Evolutionary conservation across 2,888 invertebrate genomes (phyloP), one percentile per base, ranked within the genome.

Genomic region (Cryptocephalus primarius): DNA sequence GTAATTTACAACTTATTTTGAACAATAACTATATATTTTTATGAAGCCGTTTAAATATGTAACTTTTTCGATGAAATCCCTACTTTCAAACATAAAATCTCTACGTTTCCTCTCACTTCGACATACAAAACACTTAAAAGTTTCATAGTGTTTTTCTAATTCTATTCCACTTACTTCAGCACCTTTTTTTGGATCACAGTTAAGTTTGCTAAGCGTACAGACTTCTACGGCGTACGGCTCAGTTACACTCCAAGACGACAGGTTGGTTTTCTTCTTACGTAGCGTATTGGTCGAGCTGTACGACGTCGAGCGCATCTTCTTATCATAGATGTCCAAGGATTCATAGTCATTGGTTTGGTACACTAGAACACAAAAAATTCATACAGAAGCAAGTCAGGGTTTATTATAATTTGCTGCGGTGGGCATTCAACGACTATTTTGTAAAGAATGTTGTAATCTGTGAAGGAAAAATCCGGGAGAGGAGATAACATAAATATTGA

Each of bases 181-280:
- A 41, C 77, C 76, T 55, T 82, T 75, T 48, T 79, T 81, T 1
- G 79, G 68, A 68, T 89, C 89, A 56, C 85, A 86, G 71, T 89
- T 89, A n/a, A 90, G 75, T 57, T 84, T 77, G 44, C 81, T 79
- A 41, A 88, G 80, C 49, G 79, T 79, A 60, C 82, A 80, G 40
- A 91, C 74, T 11, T 76, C 76, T 51, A 89, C 77, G 2, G 79
- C 74, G 67, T 87, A 89, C 43, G 76, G 71, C 46, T 82, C 78
- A 8, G 78, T 74, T 9, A 86, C 77, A 55, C 76, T 77, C 85
- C 86, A 88, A 1, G 87, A 80, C 0, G 80, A 82, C 58, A 81
- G 74, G 55, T 76, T 73, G 61, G 78, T 78, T 43, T 77, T 78
- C 59, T 80, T 83, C 64, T 82, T 82, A 9, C 82, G 75, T 61